Evolutionary conservation across 2,888 invertebrate genomes (phyloP).

Genomic region (Trichogramma dendrolimi): DNA sequence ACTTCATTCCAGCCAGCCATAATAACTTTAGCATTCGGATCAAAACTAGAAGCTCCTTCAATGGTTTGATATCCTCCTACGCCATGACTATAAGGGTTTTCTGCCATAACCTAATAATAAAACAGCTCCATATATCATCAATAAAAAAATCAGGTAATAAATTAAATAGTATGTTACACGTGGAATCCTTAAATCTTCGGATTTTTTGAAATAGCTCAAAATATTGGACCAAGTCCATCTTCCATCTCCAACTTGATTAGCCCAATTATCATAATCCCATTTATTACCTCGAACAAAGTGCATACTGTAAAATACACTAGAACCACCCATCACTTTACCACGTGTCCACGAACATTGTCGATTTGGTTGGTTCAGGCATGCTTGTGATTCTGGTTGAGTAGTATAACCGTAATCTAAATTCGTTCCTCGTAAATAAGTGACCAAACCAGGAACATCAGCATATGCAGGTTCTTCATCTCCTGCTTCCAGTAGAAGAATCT

Average conservation of each 20-base stretch:
- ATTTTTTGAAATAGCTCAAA: slow-evolving; percentile 46
- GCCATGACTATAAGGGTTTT: not conserved
- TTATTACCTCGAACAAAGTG: slow-evolving; percentile 15
- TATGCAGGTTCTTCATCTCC: slow-evolving; percentile 63
- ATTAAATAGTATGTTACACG: slow-evolving; percentile 37
- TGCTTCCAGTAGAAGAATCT: slow-evolving; percentile 63
- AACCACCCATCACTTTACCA: slow-evolving; percentile 23
- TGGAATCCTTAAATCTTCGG: slow-evolving; percentile 30
- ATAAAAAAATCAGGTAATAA: not conserved
- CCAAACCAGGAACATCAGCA: slow-evolving; percentile 62
- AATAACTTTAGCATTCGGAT: slow-evolving; percentile 57
- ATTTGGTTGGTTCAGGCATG: slow-evolving; percentile 44
- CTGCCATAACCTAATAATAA: not conserved
- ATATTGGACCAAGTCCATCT: slow-evolving; percentile 54
- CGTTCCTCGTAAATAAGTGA: slow-evolving; percentile 48
- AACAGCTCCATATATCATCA: slow-evolving; percentile 38
- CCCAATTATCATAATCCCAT: slow-evolving; percentile 21
- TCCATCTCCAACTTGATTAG: slow-evolving; percentile 43
- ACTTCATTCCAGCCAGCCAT: slow-evolving; percentile 61
- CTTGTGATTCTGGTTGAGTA: slow-evolving; percentile 6
- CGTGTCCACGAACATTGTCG: slow-evolving; percentile 67
- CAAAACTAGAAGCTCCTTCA: slow-evolving; percentile 43
- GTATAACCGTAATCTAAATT: slow-evolving; percentile 2
- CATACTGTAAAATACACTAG: slow-evolving; percentile 15
- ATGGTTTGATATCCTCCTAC: slow-evolving; percentile 7